A percentile compares a stretch with the other conserved stretches of the same genome.
Evolutionary conservation across 2,797 vertebrate genomes (phyloP).

Genomic region (Rhabdomys pumilio): DNA sequence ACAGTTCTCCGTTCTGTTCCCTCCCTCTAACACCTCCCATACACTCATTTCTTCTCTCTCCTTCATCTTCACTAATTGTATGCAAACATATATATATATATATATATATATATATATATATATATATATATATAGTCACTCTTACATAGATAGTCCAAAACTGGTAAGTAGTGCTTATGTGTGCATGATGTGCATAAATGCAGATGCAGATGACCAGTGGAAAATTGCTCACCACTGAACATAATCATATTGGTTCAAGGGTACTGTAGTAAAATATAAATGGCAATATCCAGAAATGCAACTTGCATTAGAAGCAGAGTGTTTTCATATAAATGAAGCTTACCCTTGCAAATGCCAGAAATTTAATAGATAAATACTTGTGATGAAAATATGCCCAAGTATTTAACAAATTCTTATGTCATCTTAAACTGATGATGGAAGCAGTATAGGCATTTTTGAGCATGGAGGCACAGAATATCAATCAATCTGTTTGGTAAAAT

Average conservation of each 20-base stretch:
- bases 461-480: background rate
- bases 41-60: background rate
- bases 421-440: slow-evolving; percentile 12
- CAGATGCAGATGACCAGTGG: background rate
- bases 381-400: slow-evolving; percentile 41
- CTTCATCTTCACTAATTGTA: background rate
- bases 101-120: no score
- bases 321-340: slow-evolving; percentile 40
- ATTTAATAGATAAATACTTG: slow-evolving; percentile 46
- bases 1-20: background rate
- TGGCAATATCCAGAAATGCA: background rate
- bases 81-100: no score
- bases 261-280: background rate
- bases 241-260: background rate
- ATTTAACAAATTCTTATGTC: background rate
- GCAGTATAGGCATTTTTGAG: background rate
- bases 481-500: background rate
- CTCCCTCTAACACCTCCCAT: background rate
- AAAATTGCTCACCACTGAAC: background rate
- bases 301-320: background rate
- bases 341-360: background rate
- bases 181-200: background rate
- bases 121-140: no score
- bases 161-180: background rate
- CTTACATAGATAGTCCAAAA: background rate